Conservation (phyloP, 2,797 vertebrate species). For the Forpus xanthops region DNA sequence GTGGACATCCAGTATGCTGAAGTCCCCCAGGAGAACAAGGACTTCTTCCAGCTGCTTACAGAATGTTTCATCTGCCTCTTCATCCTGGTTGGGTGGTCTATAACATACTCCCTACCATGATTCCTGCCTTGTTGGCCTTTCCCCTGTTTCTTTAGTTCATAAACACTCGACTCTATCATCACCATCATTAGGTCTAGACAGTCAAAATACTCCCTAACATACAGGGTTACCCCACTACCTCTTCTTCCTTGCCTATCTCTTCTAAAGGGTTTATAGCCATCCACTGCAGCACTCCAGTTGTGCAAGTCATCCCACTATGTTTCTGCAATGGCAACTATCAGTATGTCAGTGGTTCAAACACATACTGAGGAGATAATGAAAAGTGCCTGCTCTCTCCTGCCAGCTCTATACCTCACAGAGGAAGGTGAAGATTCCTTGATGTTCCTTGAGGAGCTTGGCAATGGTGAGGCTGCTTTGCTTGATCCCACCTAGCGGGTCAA, state of each 20-base stretch:
- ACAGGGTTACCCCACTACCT: neutral
- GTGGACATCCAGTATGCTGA: neutral
- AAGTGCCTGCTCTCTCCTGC: neutral
- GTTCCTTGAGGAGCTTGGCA: constrained; percentile 81
- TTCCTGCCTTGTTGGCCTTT: neutral
- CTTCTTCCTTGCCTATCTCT: neutral
- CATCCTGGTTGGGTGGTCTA: neutral
- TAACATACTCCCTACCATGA: neutral
- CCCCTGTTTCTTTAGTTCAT: neutral
- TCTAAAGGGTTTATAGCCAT: neutral
- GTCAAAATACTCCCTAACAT: neutral
- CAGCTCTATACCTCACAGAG: constrained; percentile 80
- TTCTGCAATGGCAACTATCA: neutral
- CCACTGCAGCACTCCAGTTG: neutral
- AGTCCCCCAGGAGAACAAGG: neutral
- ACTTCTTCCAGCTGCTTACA: neutral
- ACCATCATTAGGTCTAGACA: neutral
- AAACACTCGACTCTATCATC: neutral
- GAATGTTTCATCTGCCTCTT: neutral
- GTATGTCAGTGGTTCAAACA: neutral
- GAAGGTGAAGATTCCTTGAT: constrained; percentile 84
- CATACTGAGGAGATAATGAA: neutral
- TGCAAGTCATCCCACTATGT: fast-evolving
- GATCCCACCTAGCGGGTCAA: constrained; percentile 83
- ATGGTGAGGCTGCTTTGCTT: constrained; percentile 80